Conservation (phyloP, 2,888 invertebrate genomes). For the Pelosia muscerda region DNA sequence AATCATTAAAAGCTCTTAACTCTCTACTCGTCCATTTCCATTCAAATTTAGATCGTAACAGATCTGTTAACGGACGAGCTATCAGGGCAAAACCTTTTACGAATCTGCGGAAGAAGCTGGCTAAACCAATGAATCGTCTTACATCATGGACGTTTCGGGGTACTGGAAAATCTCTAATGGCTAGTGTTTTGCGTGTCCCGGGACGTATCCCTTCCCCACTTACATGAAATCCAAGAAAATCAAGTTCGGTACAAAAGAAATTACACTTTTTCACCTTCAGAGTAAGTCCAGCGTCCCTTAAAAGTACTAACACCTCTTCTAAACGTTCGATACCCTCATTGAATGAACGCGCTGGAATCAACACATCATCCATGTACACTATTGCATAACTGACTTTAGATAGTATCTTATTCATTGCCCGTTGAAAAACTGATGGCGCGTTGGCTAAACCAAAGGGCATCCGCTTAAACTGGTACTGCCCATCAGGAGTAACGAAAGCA, state of each 20-base stretch:
- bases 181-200: neutral
- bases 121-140: constrained; percentile 51
- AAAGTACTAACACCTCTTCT: constrained; percentile 13
- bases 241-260: constrained; percentile 45
- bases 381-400: constrained; percentile 16
- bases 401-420: constrained; percentile 46
- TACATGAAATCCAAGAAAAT: constrained; percentile 48
- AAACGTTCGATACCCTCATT: constrained; percentile 36
- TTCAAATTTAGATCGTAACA: constrained; percentile 21
- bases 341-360: constrained; percentile 37
- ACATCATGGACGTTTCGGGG: constrained; percentile 27
- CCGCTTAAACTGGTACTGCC: constrained; percentile 40
- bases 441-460: constrained; percentile 52
- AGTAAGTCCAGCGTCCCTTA: constrained; percentile 33
- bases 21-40: constrained; percentile 37
- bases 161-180: no score
- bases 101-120: constrained; percentile 55
- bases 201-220: neutral
- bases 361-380: constrained; percentile 49
- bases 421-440: constrained; percentile 47
- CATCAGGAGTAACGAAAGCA: constrained; percentile 50
- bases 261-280: constrained; percentile 50
- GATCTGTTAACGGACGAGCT: constrained; percentile 46
- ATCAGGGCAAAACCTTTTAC: constrained; percentile 46
- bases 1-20: constrained; percentile 38